Base-by-base conservation (phyloP, 2,797 vertebrate genomes). In the Esox lucius region DNA sequence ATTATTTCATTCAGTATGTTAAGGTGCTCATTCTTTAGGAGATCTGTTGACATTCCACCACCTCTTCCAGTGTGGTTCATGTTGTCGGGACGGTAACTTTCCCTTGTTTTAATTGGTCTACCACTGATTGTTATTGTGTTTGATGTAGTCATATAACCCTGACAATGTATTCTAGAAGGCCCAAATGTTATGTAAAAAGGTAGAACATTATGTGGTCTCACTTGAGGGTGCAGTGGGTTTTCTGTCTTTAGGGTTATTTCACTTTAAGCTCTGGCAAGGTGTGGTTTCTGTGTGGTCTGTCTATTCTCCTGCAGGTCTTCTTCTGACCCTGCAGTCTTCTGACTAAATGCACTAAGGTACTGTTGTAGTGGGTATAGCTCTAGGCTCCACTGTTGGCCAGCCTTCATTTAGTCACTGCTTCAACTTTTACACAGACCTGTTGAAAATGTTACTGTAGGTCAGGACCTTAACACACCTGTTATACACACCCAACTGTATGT, bases 241-340 rank as follows among this genome's bases (percentile, higher is more conserved):
- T 46, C 42, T 11, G 19, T 24, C n/a, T 24, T 11, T n/a, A 59
- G 42, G 42, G 42, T 7, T 42, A 8, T 46, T 59, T n/a, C 56
- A 22, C 8, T 59, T 59, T 59, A 59, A 81, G 78, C 85, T 85
- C 75, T 88, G 88, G 81, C 85, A 71, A 79, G 89, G 85, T 75
- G 56, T 59, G 56, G 56, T 59, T 24, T 46, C 42, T 46, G 42
- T 46, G 3, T 46, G 42, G 42, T 59, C 56, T 59, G 62, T 91
- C 85, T 91, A 74, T 91, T 87, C 87, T 92, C 82, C 90, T 91
- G 88, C 94, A 95, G 94, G 94, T 94, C 66, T 93, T 93, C 92
- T 94, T 94, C 94, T 95, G 93, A 95, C 70, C 82, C 87, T 87
- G 88, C 81, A 87, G 89, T 91, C 91, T 89, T 83, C 93, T 91